Percentiles rank a stretch among this genome's conserved stretches.
Conservation (phyloP, 2,888 invertebrate species). For the Parasteatoda lunata region DNA sequence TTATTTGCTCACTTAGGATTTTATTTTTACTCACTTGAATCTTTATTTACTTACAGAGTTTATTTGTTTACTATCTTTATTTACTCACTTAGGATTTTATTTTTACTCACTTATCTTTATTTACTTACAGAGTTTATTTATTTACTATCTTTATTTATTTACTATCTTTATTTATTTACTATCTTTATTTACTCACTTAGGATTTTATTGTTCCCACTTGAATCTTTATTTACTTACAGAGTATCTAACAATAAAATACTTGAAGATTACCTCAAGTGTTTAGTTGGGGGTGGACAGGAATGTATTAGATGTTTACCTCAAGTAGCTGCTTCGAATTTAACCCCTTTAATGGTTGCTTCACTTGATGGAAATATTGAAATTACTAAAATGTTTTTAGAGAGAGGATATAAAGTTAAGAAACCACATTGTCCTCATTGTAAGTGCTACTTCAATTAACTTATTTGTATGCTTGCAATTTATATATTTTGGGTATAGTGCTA, state of each 20-base stretch:
- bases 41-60: too few species aligned
- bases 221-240: not conserved
- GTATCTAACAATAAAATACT: conserved; percentile 3
- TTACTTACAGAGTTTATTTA: too few species aligned
- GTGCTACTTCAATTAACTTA: not conserved
- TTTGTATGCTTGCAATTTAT: not conserved
- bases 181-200: too few species aligned
- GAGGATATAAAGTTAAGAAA: conserved; percentile 80
- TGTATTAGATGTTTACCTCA: conserved; percentile 45
- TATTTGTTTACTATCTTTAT: too few species aligned
- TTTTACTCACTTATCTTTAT: too few species aligned
- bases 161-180: too few species aligned
- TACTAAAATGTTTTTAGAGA: conserved; percentile 80
- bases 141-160: too few species aligned
- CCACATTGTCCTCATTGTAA: conserved; percentile 80
- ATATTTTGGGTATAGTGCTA: not conserved
- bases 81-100: too few species aligned
- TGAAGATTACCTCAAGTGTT: conserved; percentile 12
- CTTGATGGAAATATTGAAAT: conserved; percentile 83
- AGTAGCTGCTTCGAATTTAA: conserved; percentile 74
- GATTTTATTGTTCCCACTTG: too few species aligned
- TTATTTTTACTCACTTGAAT: too few species aligned
- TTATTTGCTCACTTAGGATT: too few species aligned
- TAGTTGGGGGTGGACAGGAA: conserved; percentile 40
- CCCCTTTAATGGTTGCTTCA: conserved; percentile 83